Evolutionary conservation across 2,113 vertebrate species (phyloP).

Genomic region (Formicarius rufipectus): DNA sequence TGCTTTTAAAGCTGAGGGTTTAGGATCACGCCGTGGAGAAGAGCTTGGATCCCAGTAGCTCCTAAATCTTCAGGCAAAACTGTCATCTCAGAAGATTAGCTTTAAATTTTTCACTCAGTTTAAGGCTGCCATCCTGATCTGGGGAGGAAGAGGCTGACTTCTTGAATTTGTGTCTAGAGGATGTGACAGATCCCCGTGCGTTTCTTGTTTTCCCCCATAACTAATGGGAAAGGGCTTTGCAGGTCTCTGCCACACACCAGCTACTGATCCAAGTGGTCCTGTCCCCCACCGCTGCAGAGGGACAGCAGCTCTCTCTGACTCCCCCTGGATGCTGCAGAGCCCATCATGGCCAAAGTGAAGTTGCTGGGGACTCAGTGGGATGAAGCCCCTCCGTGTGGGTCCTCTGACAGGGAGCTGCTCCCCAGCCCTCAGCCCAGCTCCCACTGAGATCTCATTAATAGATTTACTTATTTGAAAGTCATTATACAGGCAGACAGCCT

Average conservation of each 20-base stretch:
- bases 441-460: slow-evolving; percentile 50
- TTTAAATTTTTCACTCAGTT: background rate
- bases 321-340: background rate
- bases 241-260: fast-evolving
- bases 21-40: background rate
- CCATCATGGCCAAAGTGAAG: fast-evolving
- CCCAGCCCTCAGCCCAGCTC: background rate
- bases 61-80: background rate
- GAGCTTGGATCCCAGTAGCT: background rate
- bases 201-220: fast-evolving
- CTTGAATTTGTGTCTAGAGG: fast-evolving
- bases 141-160: fast-evolving
- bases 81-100: background rate
- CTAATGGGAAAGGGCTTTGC: background rate
- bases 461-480: slow-evolving; percentile 52
- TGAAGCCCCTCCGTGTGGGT: background rate
- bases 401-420: background rate
- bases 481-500: slow-evolving; percentile 47
- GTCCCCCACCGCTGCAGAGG: background rate
- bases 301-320: background rate
- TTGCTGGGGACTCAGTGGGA: background rate
- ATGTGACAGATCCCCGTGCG: background rate
- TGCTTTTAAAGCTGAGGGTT: background rate
- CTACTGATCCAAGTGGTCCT: fast-evolving
- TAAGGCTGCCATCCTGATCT: fast-evolving